phyloP scores from a whole-genome alignment of 2,113 vertebrate genomes.

The Pristiophorus japonicus region DNA sequence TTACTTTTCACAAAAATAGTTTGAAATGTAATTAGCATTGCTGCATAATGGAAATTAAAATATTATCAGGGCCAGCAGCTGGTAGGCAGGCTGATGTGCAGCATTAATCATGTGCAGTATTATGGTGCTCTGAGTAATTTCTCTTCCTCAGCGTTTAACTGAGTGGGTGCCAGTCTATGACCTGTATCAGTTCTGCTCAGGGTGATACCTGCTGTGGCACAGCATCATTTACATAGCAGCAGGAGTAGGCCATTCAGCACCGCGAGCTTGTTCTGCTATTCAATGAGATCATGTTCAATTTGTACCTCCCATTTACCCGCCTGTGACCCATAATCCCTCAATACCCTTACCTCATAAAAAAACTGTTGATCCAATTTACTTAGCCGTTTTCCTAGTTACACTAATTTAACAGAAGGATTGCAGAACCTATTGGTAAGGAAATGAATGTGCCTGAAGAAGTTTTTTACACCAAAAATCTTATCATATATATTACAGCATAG shows the following conservation, averaged over 20 bases:
- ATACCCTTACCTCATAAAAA: background rate
- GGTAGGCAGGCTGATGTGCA: conserved; percentile 40
- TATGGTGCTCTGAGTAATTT: conserved; percentile 24
- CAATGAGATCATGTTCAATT: background rate
- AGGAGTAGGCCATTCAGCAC: background rate
- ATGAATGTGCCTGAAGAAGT: background rate
- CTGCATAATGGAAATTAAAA: conserved; percentile 49
- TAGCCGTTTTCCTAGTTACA: background rate
- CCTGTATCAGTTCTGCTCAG: background rate
- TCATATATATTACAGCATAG: no score
- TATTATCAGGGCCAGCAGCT: conserved; percentile 44
- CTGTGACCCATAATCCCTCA: background rate
- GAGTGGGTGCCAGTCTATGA: background rate
- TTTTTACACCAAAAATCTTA: background rate
- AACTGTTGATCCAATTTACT: background rate
- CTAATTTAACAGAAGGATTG: background rate
- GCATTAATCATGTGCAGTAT: conserved; percentile 41
- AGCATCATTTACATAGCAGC: background rate
- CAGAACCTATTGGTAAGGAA: background rate
- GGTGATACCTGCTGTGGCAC: background rate
- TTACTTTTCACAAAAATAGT: conserved; percentile 44
- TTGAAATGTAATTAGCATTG: conserved; percentile 55
- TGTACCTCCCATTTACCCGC: background rate
- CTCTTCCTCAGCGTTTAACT: background rate
- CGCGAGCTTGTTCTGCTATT: background rate